Evolutionary conservation across 2,113 vertebrate species (phyloP), one percentile per base, ranked within the genome.

Genomic region (Tyrannus savana): DNA sequence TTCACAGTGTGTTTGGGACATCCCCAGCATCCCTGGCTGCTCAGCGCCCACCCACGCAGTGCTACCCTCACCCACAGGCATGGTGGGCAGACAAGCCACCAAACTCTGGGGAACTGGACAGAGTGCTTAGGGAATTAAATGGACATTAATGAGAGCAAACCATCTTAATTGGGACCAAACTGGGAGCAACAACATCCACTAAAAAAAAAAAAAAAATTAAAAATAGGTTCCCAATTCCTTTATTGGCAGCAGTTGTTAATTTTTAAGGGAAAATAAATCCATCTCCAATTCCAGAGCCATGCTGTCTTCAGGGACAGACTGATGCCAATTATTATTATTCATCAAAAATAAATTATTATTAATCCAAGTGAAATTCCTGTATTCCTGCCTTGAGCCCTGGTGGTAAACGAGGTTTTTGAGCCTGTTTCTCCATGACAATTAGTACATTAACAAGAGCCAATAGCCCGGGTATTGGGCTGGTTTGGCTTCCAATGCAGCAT

Each of bases 1-100:
- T 50, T 17, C 1, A 1, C 5, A 4, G 25, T 0, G 15, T 2
- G 2, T 6, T 30, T 12, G 62, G 59, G 60, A 2, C 1, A 4
- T 44, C 19, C 31, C 31, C 4, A 0, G 31, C 1, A 1, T 16
- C 53, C n/a, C 46, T 2, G 5, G 25, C 66, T 55, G 39, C 28
- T 44, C 12, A 4, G 39, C 7, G 1, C 17, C 63, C 10, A 1
- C 5, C 2, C 56, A 11, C 49, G 9, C 7, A 52, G 56, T 14
- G 78, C 42, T 42, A 27, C 4, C 0, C 0, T 9, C 60, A 9
- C 39, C 41, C 13, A 1, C 1, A 2, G 46, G 30, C 47, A 14
- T 3, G 1, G 59, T 9, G 49, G 27, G 28, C 44, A 22, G 44
- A 19, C 2, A 3, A 42, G 13, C 3, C 74, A 12, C 9, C 55